phyloP scores from a whole-genome alignment of 53 echinoderm and acorn worm species.

The Actinopyga echinites region DNA sequence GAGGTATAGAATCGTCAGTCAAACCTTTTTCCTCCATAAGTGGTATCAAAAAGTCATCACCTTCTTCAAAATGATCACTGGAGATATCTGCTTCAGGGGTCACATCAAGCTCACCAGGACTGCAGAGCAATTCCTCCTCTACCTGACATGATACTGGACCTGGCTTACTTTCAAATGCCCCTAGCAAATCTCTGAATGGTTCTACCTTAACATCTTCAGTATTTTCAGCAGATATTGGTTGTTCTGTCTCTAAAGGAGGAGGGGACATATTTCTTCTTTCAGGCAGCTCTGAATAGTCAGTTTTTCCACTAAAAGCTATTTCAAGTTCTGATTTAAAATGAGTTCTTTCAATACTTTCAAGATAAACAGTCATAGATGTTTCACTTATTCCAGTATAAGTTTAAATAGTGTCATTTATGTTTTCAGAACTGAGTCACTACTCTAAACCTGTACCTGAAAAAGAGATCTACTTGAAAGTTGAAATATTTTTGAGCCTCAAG shows the following conservation, averaged over 20 bases:
- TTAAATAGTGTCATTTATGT: no score
- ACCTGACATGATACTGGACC: neutral
- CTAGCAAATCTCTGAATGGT: neutral
- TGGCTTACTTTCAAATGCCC: neutral
- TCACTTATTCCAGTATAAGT: neutral
- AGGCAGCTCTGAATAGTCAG: no score
- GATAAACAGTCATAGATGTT: neutral
- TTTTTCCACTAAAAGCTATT: no score
- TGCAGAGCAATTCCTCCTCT: neutral
- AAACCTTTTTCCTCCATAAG: neutral
- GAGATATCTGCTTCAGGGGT: neutral
- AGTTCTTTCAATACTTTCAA: neutral
- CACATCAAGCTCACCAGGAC: neutral
- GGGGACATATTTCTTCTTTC: no score
- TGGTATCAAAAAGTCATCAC: neutral
- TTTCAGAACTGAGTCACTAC: no score
- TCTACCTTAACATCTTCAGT: neutral
- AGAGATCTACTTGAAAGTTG: no score
- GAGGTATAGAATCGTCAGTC: neutral
- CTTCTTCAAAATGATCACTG: neutral
- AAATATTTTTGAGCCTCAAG: no score
- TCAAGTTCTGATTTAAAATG: neutral
- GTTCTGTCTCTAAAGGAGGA: no score
- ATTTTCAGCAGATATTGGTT: neutral
- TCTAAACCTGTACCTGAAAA: no score